Evolutionary conservation across 2,113 vertebrate species (phyloP).

Genomic region (Urocynchramus pylzowi): DNA sequence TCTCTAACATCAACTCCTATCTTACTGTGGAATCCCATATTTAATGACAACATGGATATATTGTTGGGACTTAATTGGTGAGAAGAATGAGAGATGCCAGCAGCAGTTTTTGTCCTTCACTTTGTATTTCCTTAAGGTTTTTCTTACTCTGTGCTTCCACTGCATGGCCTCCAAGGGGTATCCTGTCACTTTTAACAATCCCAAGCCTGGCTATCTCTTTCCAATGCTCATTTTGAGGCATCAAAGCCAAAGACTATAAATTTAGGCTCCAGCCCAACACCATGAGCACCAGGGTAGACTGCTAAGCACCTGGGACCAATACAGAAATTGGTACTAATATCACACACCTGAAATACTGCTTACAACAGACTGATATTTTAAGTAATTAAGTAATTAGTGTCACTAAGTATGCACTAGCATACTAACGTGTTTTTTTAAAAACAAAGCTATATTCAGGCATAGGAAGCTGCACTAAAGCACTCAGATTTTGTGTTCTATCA

Average conservation of each 20-base stretch:
- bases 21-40: neutral
- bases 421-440: neutral
- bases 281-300: neutral
- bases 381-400: neutral
- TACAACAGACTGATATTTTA: conserved; percentile 7
- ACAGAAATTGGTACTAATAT: neutral
- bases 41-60: neutral
- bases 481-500: neutral
- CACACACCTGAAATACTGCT: neutral
- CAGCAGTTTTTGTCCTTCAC: neutral
- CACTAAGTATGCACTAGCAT: neutral
- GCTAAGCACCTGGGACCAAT: neutral
- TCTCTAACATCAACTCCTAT: neutral
- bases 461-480: neutral
- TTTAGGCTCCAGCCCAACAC: neutral
- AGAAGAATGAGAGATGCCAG: neutral
- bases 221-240: neutral
- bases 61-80: neutral
- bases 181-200: neutral
- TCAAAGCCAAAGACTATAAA: neutral
- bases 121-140: neutral
- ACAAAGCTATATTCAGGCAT: neutral
- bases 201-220: neutral
- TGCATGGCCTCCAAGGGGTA: neutral
- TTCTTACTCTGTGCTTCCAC: neutral